Evolutionary conservation across 2,888 invertebrate genomes (phyloP).

Genomic region (Helobdella robusta): DNA sequence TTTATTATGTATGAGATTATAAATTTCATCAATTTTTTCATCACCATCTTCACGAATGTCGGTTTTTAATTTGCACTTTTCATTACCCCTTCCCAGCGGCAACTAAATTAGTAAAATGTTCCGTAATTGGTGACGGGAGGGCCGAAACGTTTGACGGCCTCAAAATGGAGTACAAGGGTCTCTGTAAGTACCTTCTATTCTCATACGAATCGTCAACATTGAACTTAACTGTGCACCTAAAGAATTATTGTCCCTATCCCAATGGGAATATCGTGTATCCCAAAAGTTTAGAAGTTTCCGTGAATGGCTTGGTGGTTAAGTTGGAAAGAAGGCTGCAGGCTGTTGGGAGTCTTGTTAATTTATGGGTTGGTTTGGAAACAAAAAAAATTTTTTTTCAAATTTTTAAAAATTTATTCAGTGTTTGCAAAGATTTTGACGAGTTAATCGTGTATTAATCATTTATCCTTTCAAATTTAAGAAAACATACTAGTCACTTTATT

Average conservation of each 20-base stretch:
- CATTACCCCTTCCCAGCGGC: too few relatives aligned
- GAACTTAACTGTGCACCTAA: background rate
- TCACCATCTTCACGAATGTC: too few relatives aligned
- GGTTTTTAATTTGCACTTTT: too few relatives aligned
- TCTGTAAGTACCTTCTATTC: constrained; percentile 1
- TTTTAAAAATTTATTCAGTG: background rate
- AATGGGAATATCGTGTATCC: background rate
- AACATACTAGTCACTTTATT: background rate
- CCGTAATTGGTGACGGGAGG: background rate
- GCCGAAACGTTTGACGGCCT: constrained; percentile 10
- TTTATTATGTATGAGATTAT: too few relatives aligned
- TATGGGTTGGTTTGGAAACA: background rate
- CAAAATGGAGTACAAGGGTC: background rate
- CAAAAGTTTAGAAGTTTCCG: background rate
- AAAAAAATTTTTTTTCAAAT: too few relatives aligned
- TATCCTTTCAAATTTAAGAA: too few relatives aligned
- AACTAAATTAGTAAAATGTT: background rate
- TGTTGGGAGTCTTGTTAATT: constrained; percentile 10
- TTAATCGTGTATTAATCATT: too few relatives aligned
- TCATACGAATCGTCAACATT: background rate
- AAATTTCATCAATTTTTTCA: too few relatives aligned
- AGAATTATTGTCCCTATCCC: background rate
- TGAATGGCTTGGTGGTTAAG: background rate
- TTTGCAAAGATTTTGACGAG: background rate
- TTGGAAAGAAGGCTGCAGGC: background rate